Base-by-base conservation (phyloP, 2,113 vertebrate genomes). In the Bostrychus sinensis region DNA sequence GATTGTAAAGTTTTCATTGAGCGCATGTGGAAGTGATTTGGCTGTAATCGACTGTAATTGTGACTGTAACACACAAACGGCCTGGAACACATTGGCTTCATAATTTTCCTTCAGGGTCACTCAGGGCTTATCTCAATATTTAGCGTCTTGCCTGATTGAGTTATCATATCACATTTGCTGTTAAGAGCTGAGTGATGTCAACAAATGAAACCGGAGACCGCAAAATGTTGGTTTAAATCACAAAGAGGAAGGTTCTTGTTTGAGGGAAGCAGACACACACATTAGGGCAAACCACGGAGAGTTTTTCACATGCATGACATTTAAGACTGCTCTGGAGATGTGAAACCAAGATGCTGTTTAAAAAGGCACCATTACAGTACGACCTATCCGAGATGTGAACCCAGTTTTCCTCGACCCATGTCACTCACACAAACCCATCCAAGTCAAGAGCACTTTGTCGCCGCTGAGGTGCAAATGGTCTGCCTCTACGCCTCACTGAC, bases 1-100 rank as follows among this genome's bases (percentile, higher is more conserved):
- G 94, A 95, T 94, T 95, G 94, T 94, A 93, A 94, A 93, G 90
- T 95, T 94, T 95, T 95, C 94, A 95, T 93, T 93, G 93, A 91
- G 93, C 91, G 92, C 96, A 97, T 96, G 94, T 97, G 96, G 95
- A 95, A 97, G 94, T 95, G 91, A 98, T 98, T 96, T 92, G 71
- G 92, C 92, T 71, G 92, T 95, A 96, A 96, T 96, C 94, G 95
- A 88, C 93, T 91, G 94, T 96, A 96, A 96, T 96, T 96, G 94
- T 94, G 93, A 94, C 92, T 93, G 94, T 93, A 94, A 96, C 94
- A 95, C 93, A 93, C 94, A 94, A 92, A 93, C 92, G 90, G 92
- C 89, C 95, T 96, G 95, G 94, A 95, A 95, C 94, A 94, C 94
- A 96, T 95, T 95, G 96, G 93, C 94, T 92, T 82, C 72, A 39